Conservation (phyloP, 1,140 invertebrate species). For the Caenorhabditis brenneri region DNA sequence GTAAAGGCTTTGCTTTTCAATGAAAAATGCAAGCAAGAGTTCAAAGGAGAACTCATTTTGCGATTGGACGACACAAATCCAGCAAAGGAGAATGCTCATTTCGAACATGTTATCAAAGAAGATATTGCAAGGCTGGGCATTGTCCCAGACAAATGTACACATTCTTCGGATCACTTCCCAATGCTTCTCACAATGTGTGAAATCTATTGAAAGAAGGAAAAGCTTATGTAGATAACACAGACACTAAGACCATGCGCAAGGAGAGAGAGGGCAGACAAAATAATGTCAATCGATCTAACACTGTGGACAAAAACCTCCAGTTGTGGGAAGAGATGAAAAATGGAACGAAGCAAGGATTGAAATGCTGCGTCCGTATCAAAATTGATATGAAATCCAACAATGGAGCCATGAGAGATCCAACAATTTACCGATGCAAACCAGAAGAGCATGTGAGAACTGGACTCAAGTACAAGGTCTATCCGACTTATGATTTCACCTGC, state of each 20-base stretch:
- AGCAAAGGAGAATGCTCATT: slow-evolving; percentile 96
- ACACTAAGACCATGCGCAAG: slow-evolving; percentile 89
- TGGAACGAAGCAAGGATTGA: slow-evolving; percentile 80
- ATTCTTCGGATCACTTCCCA: slow-evolving; percentile 97
- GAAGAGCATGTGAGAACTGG: slow-evolving; percentile 91
- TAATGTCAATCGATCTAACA: slow-evolving; percentile 79
- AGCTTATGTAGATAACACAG: slow-evolving; percentile 95
- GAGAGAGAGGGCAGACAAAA: slow-evolving; percentile 88
- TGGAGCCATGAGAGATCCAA: slow-evolving; percentile 97
- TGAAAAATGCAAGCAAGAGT: slow-evolving; percentile 92
- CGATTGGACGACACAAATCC: slow-evolving; percentile 99
- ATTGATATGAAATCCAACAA: slow-evolving; percentile 95
- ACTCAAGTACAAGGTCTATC: slow-evolving; percentile 97
- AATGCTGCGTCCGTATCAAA: slow-evolving; percentile 92
- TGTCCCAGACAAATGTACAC: slow-evolving; percentile 88
- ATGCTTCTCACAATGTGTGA: slow-evolving; percentile 86
- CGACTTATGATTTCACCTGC: slow-evolving; percentile 99
- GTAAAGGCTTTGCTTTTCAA: slow-evolving; percentile 97
- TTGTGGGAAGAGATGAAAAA: slow-evolving; percentile 95
- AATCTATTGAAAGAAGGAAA: slow-evolving; percentile 83
- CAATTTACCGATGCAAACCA: slow-evolving; percentile 96
- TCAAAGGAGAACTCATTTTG: slow-evolving; percentile 91
- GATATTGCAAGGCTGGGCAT: slow-evolving; percentile 90
- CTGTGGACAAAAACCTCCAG: slow-evolving; percentile 81
- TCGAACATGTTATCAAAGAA: slow-evolving; percentile 92